phyloP scores from a whole-genome alignment of 2,888 invertebrate genomes.

The Blastobasis lacticolella region DNA sequence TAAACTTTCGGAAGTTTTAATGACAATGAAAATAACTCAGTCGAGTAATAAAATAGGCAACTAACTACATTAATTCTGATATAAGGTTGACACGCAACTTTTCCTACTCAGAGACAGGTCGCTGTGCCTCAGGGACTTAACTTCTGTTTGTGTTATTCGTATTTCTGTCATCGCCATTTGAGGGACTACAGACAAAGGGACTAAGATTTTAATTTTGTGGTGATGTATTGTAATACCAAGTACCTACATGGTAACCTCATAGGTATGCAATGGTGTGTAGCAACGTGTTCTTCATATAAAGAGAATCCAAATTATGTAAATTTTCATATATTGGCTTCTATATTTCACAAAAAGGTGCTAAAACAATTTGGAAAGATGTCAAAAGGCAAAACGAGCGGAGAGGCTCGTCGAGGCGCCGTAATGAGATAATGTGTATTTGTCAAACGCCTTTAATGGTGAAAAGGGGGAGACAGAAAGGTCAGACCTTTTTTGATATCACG shows the following conservation, averaged over 20 bases:
- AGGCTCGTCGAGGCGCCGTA: neutral
- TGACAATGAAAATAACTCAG: conserved; percentile 53
- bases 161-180: too few species aligned
- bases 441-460: conserved; percentile 28
- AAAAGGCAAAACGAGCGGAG: too few species aligned
- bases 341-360: too few species aligned
- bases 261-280: too few species aligned
- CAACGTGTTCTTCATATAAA: too few species aligned
- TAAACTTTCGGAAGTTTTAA: conserved; percentile 57
- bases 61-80: conserved; percentile 53
- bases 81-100: conserved; percentile 51
- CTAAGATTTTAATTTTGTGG: too few species aligned
- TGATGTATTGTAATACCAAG: too few species aligned
- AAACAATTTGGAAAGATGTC: too few species aligned
- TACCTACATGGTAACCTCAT: too few species aligned
- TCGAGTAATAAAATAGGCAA: conserved; percentile 33
- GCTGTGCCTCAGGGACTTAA: neutral
- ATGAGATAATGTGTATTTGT: conserved; percentile 26
- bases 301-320: too few species aligned
- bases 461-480: conserved; percentile 34
- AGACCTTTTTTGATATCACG: conserved; percentile 45
- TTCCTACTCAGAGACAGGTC: conserved; percentile 8
- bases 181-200: too few species aligned
- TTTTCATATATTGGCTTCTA: too few species aligned
- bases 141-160: neutral